These are phyloP conservation scores for Sphecodes monilicornis DNA, from an alignment of 2,888 invertebrate genomes.

Conservation along the genomic window DNA sequence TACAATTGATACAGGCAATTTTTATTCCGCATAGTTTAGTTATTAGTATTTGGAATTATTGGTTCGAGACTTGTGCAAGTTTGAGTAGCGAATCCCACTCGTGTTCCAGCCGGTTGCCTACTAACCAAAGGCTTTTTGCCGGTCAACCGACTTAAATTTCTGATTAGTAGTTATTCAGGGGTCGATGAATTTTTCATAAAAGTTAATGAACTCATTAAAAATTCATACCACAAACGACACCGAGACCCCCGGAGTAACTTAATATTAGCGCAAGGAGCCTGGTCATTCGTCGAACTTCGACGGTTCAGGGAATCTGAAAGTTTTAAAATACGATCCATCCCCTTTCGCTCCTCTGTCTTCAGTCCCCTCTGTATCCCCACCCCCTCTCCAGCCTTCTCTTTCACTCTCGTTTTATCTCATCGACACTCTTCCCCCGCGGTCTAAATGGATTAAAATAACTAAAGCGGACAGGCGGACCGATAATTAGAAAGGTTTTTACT, in stretches of 20 bases:
- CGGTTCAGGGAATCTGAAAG: slow-evolving; percentile 12
- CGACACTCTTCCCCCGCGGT: not conserved
- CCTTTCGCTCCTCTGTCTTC: not conserved
- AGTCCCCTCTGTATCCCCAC: not conserved
- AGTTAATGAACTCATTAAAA: slow-evolving; percentile 12
- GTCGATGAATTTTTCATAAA: slow-evolving; percentile 8
- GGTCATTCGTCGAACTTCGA: slow-evolving; percentile 8
- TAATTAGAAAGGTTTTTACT: slow-evolving; percentile 75
- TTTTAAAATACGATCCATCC: slow-evolving; percentile 14
- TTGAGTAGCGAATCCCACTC: not conserved
- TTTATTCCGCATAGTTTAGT: too few species aligned
- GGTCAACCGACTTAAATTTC: not conserved
- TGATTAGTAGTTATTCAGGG: not conserved
- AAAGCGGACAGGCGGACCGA: slow-evolving; percentile 51
- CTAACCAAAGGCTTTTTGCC: not conserved
- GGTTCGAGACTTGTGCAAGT: not conserved
- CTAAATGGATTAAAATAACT: slow-evolving; percentile 52
- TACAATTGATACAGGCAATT: too few species aligned
- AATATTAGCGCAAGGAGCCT: slow-evolving; percentile 29
- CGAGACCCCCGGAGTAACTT: not conserved
- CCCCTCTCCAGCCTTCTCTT: not conserved
- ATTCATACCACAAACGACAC: slow-evolving; percentile 3
- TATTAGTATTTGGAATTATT: not conserved
- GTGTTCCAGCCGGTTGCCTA: not conserved
- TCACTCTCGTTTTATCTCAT: not conserved